These are phyloP conservation scores for Toxotes jaculatrix DNA, from an alignment of 2,113 vertebrate genomes.

Conservation along the genomic window DNA sequence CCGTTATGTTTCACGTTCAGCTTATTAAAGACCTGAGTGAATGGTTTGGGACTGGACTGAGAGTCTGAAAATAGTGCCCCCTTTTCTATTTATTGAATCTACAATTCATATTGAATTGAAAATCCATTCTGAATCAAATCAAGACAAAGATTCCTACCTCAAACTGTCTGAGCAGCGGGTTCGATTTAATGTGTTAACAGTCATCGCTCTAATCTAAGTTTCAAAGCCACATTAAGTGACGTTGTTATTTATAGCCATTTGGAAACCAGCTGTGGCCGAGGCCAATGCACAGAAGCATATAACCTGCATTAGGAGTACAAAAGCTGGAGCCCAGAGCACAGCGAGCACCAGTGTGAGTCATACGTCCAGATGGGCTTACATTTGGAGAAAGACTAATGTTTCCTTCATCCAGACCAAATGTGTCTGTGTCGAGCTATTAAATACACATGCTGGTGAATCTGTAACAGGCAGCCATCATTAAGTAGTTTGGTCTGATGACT, in stretches of 20 bases:
- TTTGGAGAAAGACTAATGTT: slow-evolving; percentile 31
- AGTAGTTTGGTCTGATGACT: slow-evolving; percentile 17
- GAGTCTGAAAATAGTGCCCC: neutral
- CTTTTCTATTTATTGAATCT: neutral
- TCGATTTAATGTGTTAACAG: neutral
- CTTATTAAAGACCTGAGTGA: too few species aligned
- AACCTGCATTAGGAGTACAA: slow-evolving; percentile 35
- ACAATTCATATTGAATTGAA: neutral
- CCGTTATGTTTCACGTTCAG: too few species aligned
- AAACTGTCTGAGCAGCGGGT: neutral
- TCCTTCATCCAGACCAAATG: slow-evolving; percentile 20
- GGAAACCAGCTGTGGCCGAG: slow-evolving; percentile 22
- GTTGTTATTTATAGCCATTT: slow-evolving; percentile 45
- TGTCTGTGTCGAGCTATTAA: slow-evolving; percentile 22
- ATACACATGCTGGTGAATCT: slow-evolving; percentile 25
- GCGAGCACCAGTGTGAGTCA: slow-evolving; percentile 28
- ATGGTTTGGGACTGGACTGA: too few species aligned
- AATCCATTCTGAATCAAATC: neutral
- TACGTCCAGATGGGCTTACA: slow-evolving; percentile 48
- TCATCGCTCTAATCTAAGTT: slow-evolving; percentile 13
- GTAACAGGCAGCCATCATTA: slow-evolving; percentile 19
- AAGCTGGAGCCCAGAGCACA: slow-evolving; percentile 9
- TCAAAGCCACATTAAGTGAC: slow-evolving; percentile 21
- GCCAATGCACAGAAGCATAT: slow-evolving; percentile 21
- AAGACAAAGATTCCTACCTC: neutral